Evolutionary conservation across 2,797 vertebrate genomes (phyloP).

Genomic region (Tragopan temminckii): DNA sequence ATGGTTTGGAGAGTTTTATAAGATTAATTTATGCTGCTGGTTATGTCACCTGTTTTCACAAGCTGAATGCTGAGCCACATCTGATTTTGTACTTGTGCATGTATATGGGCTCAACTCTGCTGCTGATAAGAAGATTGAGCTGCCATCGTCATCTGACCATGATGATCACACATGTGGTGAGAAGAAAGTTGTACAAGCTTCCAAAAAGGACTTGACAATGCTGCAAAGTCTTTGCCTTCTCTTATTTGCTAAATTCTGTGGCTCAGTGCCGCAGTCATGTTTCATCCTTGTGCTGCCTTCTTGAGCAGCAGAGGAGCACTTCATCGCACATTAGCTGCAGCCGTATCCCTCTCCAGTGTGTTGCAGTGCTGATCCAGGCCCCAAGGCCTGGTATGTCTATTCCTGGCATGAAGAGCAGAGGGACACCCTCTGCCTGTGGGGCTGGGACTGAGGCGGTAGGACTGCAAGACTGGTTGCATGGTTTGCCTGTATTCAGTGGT

Average conservation of each 20-base stretch:
- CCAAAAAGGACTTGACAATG: not conserved
- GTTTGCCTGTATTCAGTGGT: slow-evolving; percentile 30
- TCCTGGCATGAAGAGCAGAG: slow-evolving; percentile 56
- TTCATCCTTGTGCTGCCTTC: not conserved
- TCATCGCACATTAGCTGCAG: slow-evolving; percentile 48
- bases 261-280: not conserved
- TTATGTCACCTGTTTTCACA: not conserved
- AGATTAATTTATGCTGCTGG: not conserved
- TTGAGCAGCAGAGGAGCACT: slow-evolving; percentile 57
- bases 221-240: not conserved
- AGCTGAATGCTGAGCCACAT: not conserved
- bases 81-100: not conserved
- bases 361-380: not conserved
- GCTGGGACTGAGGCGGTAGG: slow-evolving; percentile 17
- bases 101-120: not conserved
- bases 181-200: not conserved
- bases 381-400: slow-evolving; percentile 17
- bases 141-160: not conserved
- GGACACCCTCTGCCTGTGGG: not conserved
- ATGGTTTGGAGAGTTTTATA: not conserved
- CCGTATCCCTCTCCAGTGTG: slow-evolving; percentile 5
- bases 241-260: not conserved
- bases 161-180: not conserved
- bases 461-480: slow-evolving; percentile 82
- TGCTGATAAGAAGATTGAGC: not conserved